These are phyloP conservation scores for Atethmia centrago DNA, from an alignment of 2,888 invertebrate genomes.

Conservation along the genomic window DNA sequence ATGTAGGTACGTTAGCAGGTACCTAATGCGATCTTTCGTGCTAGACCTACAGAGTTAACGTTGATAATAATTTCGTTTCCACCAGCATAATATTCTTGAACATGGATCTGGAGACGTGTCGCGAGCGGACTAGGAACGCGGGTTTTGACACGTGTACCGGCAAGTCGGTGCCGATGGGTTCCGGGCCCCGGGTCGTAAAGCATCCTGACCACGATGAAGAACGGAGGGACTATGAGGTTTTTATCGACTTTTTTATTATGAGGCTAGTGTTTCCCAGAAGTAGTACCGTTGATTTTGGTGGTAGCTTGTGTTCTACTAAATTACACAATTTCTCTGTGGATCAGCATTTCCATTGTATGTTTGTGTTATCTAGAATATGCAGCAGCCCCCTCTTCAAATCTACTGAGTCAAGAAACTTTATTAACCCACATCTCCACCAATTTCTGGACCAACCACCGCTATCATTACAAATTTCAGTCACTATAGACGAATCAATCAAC, in stretches of 20 bases:
- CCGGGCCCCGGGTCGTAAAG: conserved; percentile 74
- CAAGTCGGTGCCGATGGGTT: conserved; percentile 68
- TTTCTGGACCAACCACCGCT: background rate
- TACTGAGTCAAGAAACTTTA: background rate
- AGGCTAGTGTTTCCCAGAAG: background rate
- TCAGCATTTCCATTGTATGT: background rate
- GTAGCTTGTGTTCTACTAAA: background rate
- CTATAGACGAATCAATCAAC: conserved; percentile 1
- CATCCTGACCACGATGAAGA: conserved; percentile 72
- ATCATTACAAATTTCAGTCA: background rate
- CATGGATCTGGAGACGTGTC: conserved; percentile 79
- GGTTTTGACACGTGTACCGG: conserved; percentile 87
- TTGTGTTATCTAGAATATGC: background rate
- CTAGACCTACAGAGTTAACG: background rate
- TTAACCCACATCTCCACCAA: background rate
- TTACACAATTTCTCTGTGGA: background rate
- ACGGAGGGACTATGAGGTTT: conserved; percentile 79
- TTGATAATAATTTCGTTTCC: conserved; percentile 1
- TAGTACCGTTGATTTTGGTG: background rate
- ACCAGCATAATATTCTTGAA: conserved; percentile 88
- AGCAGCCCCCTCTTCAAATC: background rate
- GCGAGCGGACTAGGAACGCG: conserved; percentile 76
- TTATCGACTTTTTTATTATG: background rate
- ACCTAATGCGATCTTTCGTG: background rate
- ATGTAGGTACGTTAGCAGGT: background rate